These are phyloP conservation scores for Squalus acanthias DNA, from an alignment of 2,797 vertebrate genomes.

Conservation along the genomic window DNA sequence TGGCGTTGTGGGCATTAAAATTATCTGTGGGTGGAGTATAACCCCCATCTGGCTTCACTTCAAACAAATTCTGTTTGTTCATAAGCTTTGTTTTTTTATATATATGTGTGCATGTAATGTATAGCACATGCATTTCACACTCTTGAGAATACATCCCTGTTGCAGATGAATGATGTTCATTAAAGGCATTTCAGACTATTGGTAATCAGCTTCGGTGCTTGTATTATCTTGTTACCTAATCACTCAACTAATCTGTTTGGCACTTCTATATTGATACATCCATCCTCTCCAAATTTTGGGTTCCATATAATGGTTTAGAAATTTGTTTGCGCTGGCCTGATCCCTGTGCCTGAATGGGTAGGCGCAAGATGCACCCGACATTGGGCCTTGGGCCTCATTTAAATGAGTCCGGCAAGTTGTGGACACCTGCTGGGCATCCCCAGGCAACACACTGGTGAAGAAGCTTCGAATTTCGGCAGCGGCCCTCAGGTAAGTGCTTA, in stretches of 20 bases:
- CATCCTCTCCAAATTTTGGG: neutral
- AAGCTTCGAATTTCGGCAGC: neutral
- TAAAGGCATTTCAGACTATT: neutral
- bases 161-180: neutral
- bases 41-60: neutral
- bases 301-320: neutral
- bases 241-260: neutral
- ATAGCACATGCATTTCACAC: neutral
- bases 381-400: neutral
- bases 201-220: neutral
- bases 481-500: neutral
- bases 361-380: neutral
- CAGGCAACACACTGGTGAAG: neutral
- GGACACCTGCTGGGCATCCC: neutral
- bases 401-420: neutral
- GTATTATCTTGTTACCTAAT: neutral
- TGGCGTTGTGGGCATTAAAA: neutral
- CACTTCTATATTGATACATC: neutral
- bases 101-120: neutral
- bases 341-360: neutral
- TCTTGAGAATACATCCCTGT: neutral
- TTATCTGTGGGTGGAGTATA: neutral
- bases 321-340: neutral
- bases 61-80: neutral
- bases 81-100: neutral